Evolutionary conservation across 2,797 vertebrate genomes (phyloP), one percentile per base, ranked within the genome.

Genomic region (Chrysocyon brachyurus): DNA sequence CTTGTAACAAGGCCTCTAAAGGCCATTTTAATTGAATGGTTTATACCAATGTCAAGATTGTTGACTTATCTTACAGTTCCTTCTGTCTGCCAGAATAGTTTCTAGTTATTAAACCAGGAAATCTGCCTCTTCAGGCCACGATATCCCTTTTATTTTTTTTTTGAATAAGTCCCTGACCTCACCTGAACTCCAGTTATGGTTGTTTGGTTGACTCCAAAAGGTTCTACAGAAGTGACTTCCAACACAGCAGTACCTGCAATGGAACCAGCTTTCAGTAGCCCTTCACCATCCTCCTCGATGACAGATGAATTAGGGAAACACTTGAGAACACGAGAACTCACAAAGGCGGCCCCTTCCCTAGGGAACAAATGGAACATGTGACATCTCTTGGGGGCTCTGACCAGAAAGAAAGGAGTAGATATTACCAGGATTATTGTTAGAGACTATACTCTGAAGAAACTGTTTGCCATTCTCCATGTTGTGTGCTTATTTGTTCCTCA

Each of bases 151-250:
- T 75, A 40, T 24, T 61, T 59, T 59, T 59, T 59, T 36, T 46
- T 40, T 77, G 6, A 63, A 6, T 57, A 79, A 70, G n/a, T 24
- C 12, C 22, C 46, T 83, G 33, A 88, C 57, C 97, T 97, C 92
- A 99, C 98, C 98, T 98, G 98, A 81, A 98, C 98, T 52, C 97
- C 98, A 63, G 98, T 98, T 95, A 99, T 95, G 82, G 98, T 87
- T 14, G 98, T 99, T 98, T 99, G 98, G 94, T 98, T 99, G 97
- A 99, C 98, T 97, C 98, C 98, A 56, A 96, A 98, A 70, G 93
- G 98, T 82, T 99, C 99, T 97, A 98, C 46, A 68, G 98, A 97
- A 79, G 98, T 98, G 90, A 99, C 98, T 98, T 99, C 98, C 87
- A 99, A 92, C 68, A 98, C 98, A 14, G 98, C 98, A 36, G 97